Conservation (phyloP, 1,140 invertebrate species). For the Diorhabda elongata region DNA sequence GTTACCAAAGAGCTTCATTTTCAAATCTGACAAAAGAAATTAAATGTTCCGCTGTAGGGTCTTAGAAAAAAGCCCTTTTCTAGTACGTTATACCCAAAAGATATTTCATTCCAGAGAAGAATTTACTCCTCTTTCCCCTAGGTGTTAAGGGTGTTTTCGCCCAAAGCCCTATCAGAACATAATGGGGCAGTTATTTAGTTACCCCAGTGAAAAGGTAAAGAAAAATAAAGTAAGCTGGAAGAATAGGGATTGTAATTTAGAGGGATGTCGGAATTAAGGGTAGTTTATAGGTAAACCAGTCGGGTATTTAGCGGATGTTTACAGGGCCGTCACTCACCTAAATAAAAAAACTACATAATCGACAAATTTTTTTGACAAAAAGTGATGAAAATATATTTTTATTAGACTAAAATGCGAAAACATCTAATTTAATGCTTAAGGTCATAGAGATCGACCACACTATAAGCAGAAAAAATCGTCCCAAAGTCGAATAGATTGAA, state of each 20-base stretch:
- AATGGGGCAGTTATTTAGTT: constrained; percentile 50
- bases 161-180: constrained; percentile 41
- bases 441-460: too few species aligned
- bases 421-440: too few species aligned
- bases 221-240: constrained; percentile 49
- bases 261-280: constrained; percentile 50
- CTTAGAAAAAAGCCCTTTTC: too few species aligned
- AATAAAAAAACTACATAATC: too few species aligned
- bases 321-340: neutral
- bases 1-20: too few species aligned
- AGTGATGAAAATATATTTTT: too few species aligned
- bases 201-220: constrained; percentile 44
- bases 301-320: constrained; percentile 45
- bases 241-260: constrained; percentile 51
- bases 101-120: constrained; percentile 12
- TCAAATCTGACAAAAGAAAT: too few species aligned
- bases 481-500: too few species aligned
- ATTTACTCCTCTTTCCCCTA: neutral
- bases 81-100: constrained; percentile 12
- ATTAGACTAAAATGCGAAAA: too few species aligned
- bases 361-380: too few species aligned
- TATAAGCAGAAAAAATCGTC: too few species aligned
- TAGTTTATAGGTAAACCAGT: constrained; percentile 50
- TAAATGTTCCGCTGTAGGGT: too few species aligned
- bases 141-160: constrained; percentile 30